Conservation (phyloP, 2,797 vertebrate species). For the Macroramphosus scolopax region DNA sequence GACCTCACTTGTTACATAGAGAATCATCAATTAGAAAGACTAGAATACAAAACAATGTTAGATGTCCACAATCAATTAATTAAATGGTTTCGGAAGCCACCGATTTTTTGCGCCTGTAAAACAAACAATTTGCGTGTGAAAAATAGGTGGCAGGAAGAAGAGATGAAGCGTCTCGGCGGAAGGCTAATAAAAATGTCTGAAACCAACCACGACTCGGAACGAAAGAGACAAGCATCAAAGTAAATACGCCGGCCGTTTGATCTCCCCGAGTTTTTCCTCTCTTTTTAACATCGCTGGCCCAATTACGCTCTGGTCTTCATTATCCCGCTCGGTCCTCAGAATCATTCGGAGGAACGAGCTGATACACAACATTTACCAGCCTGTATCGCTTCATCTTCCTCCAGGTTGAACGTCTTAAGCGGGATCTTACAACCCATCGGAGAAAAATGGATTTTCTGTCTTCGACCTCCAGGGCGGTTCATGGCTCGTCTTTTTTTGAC, state of each 20-base stretch:
- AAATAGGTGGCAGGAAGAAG: slow-evolving; percentile 56
- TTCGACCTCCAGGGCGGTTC: slow-evolving; percentile 45
- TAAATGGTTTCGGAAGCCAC: no score
- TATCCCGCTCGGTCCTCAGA: slow-evolving; percentile 62
- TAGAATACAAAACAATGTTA: no score
- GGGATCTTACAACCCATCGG: slow-evolving; percentile 33
- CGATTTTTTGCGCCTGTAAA: slow-evolving; percentile 23
- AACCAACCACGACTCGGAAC: slow-evolving; percentile 51
- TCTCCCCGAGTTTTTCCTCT: slow-evolving; percentile 61
- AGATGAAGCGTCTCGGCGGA: slow-evolving; percentile 55
- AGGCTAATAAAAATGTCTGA: slow-evolving; percentile 76
- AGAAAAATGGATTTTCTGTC: slow-evolving; percentile 43
- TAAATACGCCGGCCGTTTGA: slow-evolving; percentile 65
- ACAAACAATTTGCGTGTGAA: slow-evolving; percentile 36
- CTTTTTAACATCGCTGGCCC: slow-evolving; percentile 61
- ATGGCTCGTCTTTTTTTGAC: slow-evolving; percentile 55
- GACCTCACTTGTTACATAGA: no score
- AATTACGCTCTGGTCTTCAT: slow-evolving; percentile 74
- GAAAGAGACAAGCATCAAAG: slow-evolving; percentile 76
- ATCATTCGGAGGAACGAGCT: slow-evolving; percentile 48
- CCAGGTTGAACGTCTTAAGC: slow-evolving; percentile 38
- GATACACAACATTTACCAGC: slow-evolving; percentile 38
- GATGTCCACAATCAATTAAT: no score
- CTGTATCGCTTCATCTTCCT: slow-evolving; percentile 40
- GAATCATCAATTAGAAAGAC: no score